phyloP scores from a whole-genome alignment of 2,888 invertebrate genomes.

The Eupelmus urozonus region DNA sequence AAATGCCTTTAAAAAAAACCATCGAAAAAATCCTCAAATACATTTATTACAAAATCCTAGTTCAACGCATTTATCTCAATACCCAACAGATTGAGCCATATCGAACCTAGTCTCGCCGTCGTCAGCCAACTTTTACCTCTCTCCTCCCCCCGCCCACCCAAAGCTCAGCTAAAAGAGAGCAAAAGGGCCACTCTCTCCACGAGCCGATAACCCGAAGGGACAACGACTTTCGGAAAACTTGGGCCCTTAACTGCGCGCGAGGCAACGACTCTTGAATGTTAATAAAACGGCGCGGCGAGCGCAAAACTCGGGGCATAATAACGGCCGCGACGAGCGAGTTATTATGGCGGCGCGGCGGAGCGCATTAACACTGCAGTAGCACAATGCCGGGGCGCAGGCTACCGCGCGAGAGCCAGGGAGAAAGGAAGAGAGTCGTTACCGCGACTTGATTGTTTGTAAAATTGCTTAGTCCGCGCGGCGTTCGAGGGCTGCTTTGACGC shows the following conservation, averaged over 20 bases:
- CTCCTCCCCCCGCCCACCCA: no score
- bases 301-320: conserved; percentile 22
- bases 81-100: no score
- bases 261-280: conserved; percentile 26
- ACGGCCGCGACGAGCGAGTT: neutral
- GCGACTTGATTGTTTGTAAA: conserved; percentile 31
- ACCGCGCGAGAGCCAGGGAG: neutral
- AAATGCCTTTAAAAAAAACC: no score
- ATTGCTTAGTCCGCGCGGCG: conserved; percentile 18
- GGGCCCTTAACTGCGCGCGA: conserved; percentile 13
- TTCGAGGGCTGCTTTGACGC: neutral
- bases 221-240: conserved; percentile 35
- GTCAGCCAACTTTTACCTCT: no score
- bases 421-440: conserved; percentile 14
- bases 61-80: no score
- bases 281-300: conserved; percentile 33
- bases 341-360: neutral
- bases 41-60: no score
- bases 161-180: no score
- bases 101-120: no score
- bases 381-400: no score
- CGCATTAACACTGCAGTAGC: conserved; percentile 12
- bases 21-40: no score
- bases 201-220: neutral
- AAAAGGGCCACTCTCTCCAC: no score